Evolutionary conservation across 1,140 invertebrate species (phyloP), one percentile per base, ranked within the genome.

Genomic region (Vanessa tameamea): DNA sequence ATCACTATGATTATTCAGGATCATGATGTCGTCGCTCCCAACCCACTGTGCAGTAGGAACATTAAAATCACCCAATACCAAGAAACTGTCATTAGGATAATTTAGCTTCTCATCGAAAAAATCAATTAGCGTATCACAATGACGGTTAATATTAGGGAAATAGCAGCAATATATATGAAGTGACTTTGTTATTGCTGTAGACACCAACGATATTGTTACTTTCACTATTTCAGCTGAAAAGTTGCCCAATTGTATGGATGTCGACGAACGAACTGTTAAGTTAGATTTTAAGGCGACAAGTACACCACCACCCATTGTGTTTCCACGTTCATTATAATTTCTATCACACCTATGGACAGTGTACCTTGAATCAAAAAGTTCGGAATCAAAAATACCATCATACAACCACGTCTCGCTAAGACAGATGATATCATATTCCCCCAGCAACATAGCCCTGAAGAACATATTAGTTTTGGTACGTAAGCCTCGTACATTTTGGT

Each of bases 51-150:
- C 47, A 20, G 16, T 48, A 3, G 64, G 20, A 16, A 65, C 48
- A 16, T 65, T 65, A 65, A 65, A 50, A 16, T 31, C 26, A 31
- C 26, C 26, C 26, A 31, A 31, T 31, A 31, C 26, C 26, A 31
- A 31, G 26, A 31, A 65, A 48, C 13, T 65, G 48, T 65, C 64
- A 48, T 48, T 37, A 65, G 64, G 64, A 48, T 65, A 20, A 11
- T 9, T 16, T 47, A 65, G 6, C 11, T 48, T 7, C n/a, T 65
- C 64, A 50, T 65, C 64, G 20, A 48, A 65, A 47, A 15, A 65
- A 20, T 50, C 64, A 65, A 43, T 48, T 7, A 65, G 64, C 13
- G 15, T 9, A 11, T 65, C 47, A 48, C 13, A 20, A 26, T 61
- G 57, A 8, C 9, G 26, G 11, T n/a, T 11, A 20, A 6, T n/a